Evolutionary conservation across 2,888 invertebrate genomes (phyloP), one percentile per base, ranked within the genome.

Genomic region (Apotomis betuletana): DNA sequence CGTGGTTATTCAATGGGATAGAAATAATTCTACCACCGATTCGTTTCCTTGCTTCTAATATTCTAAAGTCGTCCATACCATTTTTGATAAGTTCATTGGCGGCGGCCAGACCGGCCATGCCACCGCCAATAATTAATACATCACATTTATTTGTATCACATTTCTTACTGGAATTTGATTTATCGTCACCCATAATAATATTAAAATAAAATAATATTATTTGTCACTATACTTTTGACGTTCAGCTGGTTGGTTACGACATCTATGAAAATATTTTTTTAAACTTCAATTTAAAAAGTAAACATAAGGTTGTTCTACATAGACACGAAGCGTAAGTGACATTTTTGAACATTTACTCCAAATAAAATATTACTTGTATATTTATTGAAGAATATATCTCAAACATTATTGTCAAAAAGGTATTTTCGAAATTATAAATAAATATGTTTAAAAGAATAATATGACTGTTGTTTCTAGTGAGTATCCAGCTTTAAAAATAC

Each of bases 41-140:
- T 74, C 97, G 94, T 84, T 95, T 95, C 83, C 97, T 94, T 73
- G 96, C 97, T 92, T 97, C 98, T 79, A 97, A 90, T 81, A 98
- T 95, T 85, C 95, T 94, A 89, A 97, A 97, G 90, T 97, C 96
- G 75, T 95, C 94, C 88, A 96, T 95, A 74, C 96, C 96, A 92
- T 97, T 96, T 90, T 97, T 96, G 12, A 96, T 86, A 76, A 98
- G 94, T 87, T 97, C 96, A 92, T 96, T 96, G 65, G 97, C 97
- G 70, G 97, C 97, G 62, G 97, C 96, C 67, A 98, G 90, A 59
- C 98, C 98, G 75, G 97, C 97, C 93, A 97, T 96, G 75, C 98
- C 98, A 78, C 96, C 97, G 62, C 98, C 98, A 81, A 98, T 95
- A 82, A 97, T 97, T 79, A 97, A 90, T 77, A 97, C 95, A 94